These are phyloP conservation scores for Parthenolecanium corni DNA, from an alignment of 2,888 invertebrate genomes.

Conservation along the genomic window DNA sequence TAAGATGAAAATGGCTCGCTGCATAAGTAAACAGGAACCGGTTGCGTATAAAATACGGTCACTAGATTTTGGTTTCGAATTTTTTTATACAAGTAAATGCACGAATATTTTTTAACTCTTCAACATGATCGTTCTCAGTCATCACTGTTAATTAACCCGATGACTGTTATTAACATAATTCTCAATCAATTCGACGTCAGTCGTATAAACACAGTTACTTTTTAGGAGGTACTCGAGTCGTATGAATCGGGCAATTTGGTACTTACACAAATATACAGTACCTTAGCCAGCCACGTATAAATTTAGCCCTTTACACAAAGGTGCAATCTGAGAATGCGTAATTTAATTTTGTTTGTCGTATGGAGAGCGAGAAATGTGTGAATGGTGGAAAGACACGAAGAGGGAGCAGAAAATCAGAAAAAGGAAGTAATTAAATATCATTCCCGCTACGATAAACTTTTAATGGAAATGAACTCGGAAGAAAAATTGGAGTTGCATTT, in stretches of 20 bases:
- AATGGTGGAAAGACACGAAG: background rate
- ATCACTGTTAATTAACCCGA: slow-evolving; percentile 9
- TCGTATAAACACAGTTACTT: slow-evolving; percentile 20
- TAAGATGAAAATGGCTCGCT: too few relatives aligned
- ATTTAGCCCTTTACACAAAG: too few relatives aligned
- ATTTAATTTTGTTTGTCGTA: too few relatives aligned
- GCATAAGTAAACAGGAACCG: background rate
- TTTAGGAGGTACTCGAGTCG: background rate
- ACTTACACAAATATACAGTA: background rate
- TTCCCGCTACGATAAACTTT: slow-evolving; percentile 12
- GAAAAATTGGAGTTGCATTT: slow-evolving; percentile 1
- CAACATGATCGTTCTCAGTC: background rate
- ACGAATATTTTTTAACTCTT: background rate
- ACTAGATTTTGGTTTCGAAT: slow-evolving; percentile 3
- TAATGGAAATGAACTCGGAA: slow-evolving; percentile 13
- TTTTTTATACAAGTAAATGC: background rate
- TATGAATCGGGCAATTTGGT: slow-evolving; percentile 12
- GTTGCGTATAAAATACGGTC: slow-evolving; percentile 8
- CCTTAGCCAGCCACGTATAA: too few relatives aligned
- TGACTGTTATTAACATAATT: slow-evolving; percentile 15
- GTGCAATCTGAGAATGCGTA: too few relatives aligned
- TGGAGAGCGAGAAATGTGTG: too few relatives aligned
- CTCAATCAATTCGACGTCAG: background rate
- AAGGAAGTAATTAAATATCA: slow-evolving; percentile 18
- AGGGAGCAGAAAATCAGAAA: background rate